Percentiles rank a stretch among this genome's conserved stretches.
phyloP scores from a whole-genome alignment of 2,113 vertebrate species.

The Oncorhynchus clarkii region DNA sequence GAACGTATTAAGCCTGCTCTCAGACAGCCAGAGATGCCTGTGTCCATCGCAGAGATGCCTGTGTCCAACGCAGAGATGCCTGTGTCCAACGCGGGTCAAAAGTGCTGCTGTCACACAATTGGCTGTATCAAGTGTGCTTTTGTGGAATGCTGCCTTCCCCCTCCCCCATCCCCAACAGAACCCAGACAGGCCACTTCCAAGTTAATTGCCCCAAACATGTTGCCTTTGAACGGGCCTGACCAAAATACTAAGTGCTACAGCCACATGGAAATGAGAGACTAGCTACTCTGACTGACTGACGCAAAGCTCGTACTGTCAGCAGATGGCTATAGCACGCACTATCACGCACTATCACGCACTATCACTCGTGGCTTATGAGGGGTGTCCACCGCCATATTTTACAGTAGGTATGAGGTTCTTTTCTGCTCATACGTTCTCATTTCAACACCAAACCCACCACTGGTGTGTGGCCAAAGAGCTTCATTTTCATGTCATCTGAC shows the following conservation, averaged over 20 bases:
- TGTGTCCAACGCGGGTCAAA: slow-evolving; percentile 21
- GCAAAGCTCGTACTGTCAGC: slow-evolving; percentile 54
- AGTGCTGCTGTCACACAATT: slow-evolving; percentile 40
- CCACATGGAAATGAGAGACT: background rate
- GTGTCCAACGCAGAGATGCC: too few relatives aligned
- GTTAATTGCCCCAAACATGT: slow-evolving; percentile 38
- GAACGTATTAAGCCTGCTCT: too few relatives aligned
- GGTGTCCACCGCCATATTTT: too few relatives aligned
- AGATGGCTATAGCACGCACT: slow-evolving; percentile 28
- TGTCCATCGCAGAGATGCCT: background rate
- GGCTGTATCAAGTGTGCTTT: slow-evolving; percentile 42
- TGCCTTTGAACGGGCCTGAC: slow-evolving; percentile 12
- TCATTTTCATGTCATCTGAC: too few relatives aligned
- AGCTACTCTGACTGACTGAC: background rate
- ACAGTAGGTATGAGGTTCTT: too few relatives aligned
- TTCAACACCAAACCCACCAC: too few relatives aligned
- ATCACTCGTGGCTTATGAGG: background rate
- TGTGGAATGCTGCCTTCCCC: slow-evolving; percentile 44
- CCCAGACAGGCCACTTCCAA: slow-evolving; percentile 34
- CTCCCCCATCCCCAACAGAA: slow-evolving; percentile 2
- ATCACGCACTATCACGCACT: background rate
- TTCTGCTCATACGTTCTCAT: too few relatives aligned
- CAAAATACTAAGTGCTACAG: background rate
- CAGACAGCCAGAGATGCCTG: too few relatives aligned
- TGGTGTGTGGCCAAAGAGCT: too few relatives aligned